A percentile compares a stretch with the other conserved stretches of the same genome.
Evolutionary conservation across 1,140 invertebrate genomes (phyloP).

Genomic region (Drosophila varians): DNA sequence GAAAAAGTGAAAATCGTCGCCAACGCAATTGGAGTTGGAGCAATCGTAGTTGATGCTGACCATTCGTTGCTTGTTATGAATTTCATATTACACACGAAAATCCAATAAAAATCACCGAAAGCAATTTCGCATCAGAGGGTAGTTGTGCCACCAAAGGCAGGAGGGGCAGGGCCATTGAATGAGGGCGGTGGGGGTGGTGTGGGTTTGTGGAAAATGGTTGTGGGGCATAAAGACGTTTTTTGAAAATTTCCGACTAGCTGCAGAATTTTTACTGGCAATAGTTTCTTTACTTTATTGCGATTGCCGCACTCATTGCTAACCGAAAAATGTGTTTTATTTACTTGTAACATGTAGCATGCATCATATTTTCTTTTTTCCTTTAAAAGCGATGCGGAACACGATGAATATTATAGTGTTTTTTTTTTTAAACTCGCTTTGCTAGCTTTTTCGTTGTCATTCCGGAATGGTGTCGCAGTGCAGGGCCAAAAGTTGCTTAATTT

Average conservation of each 20-base stretch:
- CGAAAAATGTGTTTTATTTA: slow-evolving; percentile 29
- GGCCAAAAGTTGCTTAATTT: slow-evolving; percentile 66
- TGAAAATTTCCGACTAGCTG: slow-evolving; percentile 5
- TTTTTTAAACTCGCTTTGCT: slow-evolving; percentile 12
- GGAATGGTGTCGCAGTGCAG: slow-evolving; percentile 20
- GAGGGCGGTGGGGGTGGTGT: neutral
- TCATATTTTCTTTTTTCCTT: neutral
- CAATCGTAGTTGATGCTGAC: slow-evolving; percentile 15
- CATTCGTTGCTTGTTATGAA: slow-evolving; percentile 70
- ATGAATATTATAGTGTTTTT: slow-evolving; percentile 35
- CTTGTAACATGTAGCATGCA: slow-evolving; percentile 11
- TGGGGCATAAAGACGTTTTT: slow-evolving; percentile 30
- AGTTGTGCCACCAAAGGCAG: neutral
- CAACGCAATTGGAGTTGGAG: slow-evolving; percentile 34
- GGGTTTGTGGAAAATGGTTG: neutral
- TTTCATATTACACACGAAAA: slow-evolving; percentile 78
- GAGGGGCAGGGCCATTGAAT: neutral
- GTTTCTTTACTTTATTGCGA: slow-evolving; percentile 14
- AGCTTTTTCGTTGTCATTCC: slow-evolving; percentile 22
- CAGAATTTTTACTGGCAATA: slow-evolving; percentile 27
- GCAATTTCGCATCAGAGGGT: slow-evolving; percentile 56
- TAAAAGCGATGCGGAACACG: slow-evolving; percentile 19
- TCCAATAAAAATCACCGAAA: slow-evolving; percentile 81
- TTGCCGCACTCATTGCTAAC: slow-evolving; percentile 18
- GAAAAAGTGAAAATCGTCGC: slow-evolving; percentile 38